Percentiles rank a stretch among this genome's conserved stretches.
These are phyloP conservation scores for Neodiprion lecontei DNA, from an alignment of 1,140 invertebrate genomes.

Conservation along the genomic window DNA sequence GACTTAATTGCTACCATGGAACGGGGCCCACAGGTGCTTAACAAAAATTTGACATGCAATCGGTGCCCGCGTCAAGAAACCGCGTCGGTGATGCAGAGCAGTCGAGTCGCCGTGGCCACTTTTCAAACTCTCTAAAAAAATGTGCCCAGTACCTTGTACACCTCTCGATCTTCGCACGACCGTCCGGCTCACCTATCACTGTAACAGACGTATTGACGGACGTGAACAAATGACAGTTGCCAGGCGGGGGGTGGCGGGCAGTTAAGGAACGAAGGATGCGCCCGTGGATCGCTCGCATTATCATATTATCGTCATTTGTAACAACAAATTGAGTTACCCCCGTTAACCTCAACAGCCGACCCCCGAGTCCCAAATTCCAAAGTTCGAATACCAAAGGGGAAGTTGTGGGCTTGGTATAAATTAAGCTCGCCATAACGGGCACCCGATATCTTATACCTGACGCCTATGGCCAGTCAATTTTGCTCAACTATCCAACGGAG, in stretches of 20 bases:
- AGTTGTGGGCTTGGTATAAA: too few species aligned
- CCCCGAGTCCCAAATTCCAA: slow-evolving; percentile 19
- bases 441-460: too few species aligned
- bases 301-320: slow-evolving; percentile 62
- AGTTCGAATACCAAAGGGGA: too few species aligned
- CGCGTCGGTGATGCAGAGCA: too few species aligned
- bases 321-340: slow-evolving; percentile 62
- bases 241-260: slow-evolving; percentile 40
- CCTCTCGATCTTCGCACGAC: too few species aligned
- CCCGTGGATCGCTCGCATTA: slow-evolving; percentile 45
- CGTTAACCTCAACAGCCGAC: slow-evolving; percentile 34
- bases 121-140: too few species aligned
- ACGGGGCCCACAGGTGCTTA: not conserved
- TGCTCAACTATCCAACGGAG: too few species aligned
- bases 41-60: not conserved
- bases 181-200: too few species aligned
- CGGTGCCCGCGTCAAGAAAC: not conserved
- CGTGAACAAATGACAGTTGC: slow-evolving; percentile 54
- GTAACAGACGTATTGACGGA: slow-evolving; percentile 52
- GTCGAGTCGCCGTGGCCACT: too few species aligned
- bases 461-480: too few species aligned
- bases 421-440: too few species aligned
- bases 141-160: too few species aligned
- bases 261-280: slow-evolving; percentile 31
- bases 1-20: not conserved